These are phyloP conservation scores for Coelopa pilipes DNA, from an alignment of 2,888 invertebrate genomes.

Conservation along the genomic window DNA sequence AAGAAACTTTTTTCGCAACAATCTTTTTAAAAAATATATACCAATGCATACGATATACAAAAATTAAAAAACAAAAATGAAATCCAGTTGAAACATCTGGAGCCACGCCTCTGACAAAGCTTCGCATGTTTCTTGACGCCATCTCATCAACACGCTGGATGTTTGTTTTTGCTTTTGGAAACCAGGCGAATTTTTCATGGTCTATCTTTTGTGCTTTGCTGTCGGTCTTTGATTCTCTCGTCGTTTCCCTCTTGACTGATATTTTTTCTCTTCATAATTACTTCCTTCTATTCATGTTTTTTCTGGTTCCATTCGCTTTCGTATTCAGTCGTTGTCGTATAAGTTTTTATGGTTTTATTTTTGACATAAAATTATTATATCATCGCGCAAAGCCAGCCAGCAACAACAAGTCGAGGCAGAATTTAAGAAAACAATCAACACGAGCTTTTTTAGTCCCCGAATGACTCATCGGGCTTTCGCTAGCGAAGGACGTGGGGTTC, in stretches of 20 bases:
- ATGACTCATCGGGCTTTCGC: no score
- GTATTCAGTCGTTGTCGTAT: neutral
- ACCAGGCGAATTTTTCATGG: neutral
- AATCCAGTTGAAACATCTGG: no score
- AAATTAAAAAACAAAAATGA: no score
- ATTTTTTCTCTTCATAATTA: neutral
- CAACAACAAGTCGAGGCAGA: no score
- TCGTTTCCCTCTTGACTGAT: neutral
- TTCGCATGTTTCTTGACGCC: neutral
- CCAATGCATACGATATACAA: no score
- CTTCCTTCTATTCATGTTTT: constrained; percentile 2
- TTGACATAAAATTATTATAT: no score
- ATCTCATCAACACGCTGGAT: neutral
- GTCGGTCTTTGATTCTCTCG: neutral
- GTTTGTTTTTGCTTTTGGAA: neutral
- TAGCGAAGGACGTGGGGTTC: no score
- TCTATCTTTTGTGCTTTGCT: neutral
- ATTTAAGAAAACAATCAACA: no score
- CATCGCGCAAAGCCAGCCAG: no score
- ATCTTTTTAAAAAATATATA: neutral
- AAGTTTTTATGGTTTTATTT: neutral
- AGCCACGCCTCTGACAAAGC: no score
- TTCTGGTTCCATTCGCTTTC: neutral
- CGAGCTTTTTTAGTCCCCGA: no score
- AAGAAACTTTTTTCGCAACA: neutral